phyloP scores from a whole-genome alignment of 2,888 invertebrate species.

The Callimorpha dominula region DNA sequence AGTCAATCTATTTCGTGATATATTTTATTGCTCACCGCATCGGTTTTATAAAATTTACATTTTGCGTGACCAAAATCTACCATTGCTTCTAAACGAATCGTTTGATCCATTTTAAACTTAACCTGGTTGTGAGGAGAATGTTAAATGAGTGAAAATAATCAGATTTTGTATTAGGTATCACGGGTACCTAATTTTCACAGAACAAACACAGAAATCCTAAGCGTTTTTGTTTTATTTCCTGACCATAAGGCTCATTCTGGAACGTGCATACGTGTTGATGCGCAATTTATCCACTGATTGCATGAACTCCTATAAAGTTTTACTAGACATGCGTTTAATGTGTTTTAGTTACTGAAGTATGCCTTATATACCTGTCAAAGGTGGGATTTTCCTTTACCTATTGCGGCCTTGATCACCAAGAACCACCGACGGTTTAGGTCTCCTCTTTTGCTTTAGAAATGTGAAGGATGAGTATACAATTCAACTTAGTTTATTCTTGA shows the following conservation, averaged over 20 bases:
- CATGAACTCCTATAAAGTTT: not conserved
- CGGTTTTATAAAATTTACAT: constrained; percentile 47
- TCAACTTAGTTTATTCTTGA: too few relatives aligned
- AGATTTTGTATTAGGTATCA: not conserved
- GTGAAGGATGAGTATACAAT: too few relatives aligned
- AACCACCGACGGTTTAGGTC: too few relatives aligned
- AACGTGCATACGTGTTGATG: not conserved
- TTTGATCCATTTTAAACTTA: constrained; percentile 40
- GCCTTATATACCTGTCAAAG: not conserved
- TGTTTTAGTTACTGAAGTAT: not conserved
- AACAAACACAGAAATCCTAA: not conserved
- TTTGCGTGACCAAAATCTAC: constrained; percentile 51
- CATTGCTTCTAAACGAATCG: constrained; percentile 24
- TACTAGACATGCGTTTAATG: not conserved
- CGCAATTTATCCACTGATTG: not conserved
- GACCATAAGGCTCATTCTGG: not conserved
- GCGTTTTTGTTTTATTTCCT: too few relatives aligned
- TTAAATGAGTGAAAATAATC: not conserved
- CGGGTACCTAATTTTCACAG: not conserved
- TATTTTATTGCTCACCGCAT: constrained; percentile 46
- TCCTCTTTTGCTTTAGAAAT: not conserved
- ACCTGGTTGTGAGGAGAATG: constrained; percentile 25
- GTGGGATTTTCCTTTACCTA: not conserved
- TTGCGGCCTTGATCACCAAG: not conserved
- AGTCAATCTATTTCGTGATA: constrained; percentile 51